These are phyloP conservation scores for Nettapus auritus DNA, from an alignment of 2,113 vertebrate species.

Conservation along the genomic window DNA sequence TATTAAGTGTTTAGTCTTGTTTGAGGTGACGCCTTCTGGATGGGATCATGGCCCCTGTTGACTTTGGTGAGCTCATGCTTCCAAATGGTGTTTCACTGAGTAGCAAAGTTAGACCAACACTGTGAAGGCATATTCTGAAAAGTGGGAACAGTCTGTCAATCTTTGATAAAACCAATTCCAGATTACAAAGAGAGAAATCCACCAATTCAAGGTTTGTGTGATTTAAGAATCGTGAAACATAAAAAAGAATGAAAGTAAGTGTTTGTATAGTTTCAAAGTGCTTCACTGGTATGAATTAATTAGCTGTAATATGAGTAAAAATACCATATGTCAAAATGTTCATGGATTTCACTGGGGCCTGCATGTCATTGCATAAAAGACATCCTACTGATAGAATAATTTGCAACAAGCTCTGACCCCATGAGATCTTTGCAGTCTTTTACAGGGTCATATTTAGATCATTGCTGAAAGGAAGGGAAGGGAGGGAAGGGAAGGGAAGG, in stretches of 20 bases:
- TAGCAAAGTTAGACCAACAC: neutral
- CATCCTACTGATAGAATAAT: neutral
- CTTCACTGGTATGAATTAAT: constrained; percentile 13
- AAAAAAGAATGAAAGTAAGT: neutral
- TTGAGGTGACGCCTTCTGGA: neutral
- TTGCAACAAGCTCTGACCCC: neutral
- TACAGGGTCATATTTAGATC: neutral
- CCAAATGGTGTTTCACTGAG: neutral
- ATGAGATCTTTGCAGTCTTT: accelerated
- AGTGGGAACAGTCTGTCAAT: neutral
- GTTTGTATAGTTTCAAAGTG: neutral
- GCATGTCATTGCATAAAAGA: neutral
- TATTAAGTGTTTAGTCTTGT: neutral
- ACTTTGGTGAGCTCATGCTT: neutral
- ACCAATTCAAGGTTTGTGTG: neutral
- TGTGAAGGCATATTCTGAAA: neutral
- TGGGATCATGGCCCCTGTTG: neutral
- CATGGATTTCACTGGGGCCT: neutral
- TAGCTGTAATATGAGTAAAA: neutral
- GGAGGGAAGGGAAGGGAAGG: no score
- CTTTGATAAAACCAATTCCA: neutral
- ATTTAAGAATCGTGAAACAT: neutral
- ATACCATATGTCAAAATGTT: neutral
- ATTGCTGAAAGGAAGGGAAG: no score
- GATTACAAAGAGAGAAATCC: neutral